These are phyloP conservation scores for Tiaroga cobitis DNA, from an alignment of 2,797 vertebrate species.

Conservation along the genomic window DNA sequence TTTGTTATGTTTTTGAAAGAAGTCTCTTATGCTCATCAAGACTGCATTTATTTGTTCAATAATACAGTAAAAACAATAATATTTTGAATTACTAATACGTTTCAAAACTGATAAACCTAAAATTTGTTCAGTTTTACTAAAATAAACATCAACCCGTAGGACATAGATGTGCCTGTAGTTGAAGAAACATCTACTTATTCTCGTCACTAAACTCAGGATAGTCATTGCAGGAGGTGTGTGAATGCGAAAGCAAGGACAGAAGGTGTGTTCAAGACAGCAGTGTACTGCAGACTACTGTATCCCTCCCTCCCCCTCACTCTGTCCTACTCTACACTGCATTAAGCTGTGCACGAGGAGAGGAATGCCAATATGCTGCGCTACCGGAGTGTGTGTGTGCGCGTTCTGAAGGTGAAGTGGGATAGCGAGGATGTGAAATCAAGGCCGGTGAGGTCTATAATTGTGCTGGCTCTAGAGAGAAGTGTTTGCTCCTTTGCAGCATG, in stretches of 20 bases:
- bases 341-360: slow-evolving; percentile 38
- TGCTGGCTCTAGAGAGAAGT: slow-evolving; percentile 32
- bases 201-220: background rate
- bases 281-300: slow-evolving; percentile 41
- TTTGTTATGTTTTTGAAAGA: background rate
- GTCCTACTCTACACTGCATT: slow-evolving; percentile 45
- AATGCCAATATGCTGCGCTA: slow-evolving; percentile 42
- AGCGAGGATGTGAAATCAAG: slow-evolving; percentile 37
- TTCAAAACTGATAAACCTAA: too few relatives aligned
- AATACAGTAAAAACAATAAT: background rate
- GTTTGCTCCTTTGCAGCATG: slow-evolving; percentile 37
- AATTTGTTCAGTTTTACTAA: too few relatives aligned
- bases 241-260: slow-evolving; percentile 33
- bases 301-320: slow-evolving; percentile 8
- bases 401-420: slow-evolving; percentile 37
- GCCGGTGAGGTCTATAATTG: slow-evolving; percentile 34
- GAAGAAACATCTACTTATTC: background rate
- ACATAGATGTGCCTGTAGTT: background rate
- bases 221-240: slow-evolving; percentile 18
- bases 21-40: background rate
- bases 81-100: background rate
- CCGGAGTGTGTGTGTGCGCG: slow-evolving; percentile 16
- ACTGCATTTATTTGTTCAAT: background rate
- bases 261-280: slow-evolving; percentile 46
- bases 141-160: background rate